Evolutionary conservation across 1,140 invertebrate genomes (phyloP), one percentile per base, ranked within the genome.

Genomic region (Drosophila athabasca): DNA sequence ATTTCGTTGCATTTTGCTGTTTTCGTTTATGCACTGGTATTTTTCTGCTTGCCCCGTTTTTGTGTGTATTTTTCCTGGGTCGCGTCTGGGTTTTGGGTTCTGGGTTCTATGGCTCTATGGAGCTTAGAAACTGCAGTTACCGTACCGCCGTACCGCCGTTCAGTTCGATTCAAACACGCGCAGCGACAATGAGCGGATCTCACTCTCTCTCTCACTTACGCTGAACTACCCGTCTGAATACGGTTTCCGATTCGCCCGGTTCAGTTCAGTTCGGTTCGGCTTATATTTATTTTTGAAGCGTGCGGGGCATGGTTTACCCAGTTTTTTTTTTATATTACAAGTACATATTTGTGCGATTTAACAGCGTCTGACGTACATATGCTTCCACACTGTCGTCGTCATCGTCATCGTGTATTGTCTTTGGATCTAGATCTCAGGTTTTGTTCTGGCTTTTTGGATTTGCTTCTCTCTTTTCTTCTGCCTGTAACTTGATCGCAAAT

Each of bases 131-230:
- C 60, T 82, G 73, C 82, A 74, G 45, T 76, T 79, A 79, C 83
- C 80, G 80, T 62, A 46, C 62, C 50, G 48, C 83, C 80, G 80
- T 62, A 44, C 62, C 50, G 48, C 57, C 49, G 52, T 79, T 79
- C 76, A 85, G 82, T 87, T 87, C 78, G 76, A 87, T 69, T 76
- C 71, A 73, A 81, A 85, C 83, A 79, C 70, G 82, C 82, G 82
- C 78, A 75, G 74, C 81, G 82, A 51, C 80, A 83, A 76, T 72
- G 74, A 84, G 79, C 73, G 73, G 53, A 58, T 74, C 71, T 73
- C 60, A 64, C 35, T 68, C 49, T 24, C 31, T 24, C n/a, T 48
- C 26, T 11, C 11, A 9, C 17, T 48, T 22, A 35, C 31, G 9
- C 31, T 35, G 31, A 35, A 35, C 24, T 3, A 35, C 35, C 35